phyloP scores from a whole-genome alignment of 2,113 vertebrate species.

The Accipiter cooperii region DNA sequence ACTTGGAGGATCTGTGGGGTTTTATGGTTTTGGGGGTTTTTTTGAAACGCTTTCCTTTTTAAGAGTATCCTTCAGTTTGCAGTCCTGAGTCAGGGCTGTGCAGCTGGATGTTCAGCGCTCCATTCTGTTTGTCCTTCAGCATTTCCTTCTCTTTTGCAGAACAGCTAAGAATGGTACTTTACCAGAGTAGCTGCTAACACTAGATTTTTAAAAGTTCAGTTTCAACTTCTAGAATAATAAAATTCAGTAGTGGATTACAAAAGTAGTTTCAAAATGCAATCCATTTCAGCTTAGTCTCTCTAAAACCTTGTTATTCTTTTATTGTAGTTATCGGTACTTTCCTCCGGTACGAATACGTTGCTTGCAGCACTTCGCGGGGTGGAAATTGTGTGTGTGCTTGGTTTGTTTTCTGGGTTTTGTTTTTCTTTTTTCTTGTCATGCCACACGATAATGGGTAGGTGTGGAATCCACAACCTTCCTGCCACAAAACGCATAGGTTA shows the following conservation, averaged over 20 bases:
- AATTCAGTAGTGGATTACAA: neutral
- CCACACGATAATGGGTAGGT: neutral
- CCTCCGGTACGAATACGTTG: fast-evolving
- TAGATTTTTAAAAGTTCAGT: neutral
- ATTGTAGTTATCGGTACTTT: neutral
- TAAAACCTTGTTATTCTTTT: neutral
- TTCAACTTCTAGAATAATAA: neutral
- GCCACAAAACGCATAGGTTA: neutral
- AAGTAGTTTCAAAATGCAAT: neutral
- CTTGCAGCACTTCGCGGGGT: neutral
- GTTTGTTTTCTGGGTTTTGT: no score
- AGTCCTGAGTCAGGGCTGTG: neutral
- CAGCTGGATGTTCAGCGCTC: neutral
- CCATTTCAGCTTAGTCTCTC: neutral
- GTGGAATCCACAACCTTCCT: neutral
- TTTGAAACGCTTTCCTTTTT: neutral
- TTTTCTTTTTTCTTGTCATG: neutral
- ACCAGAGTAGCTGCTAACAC: neutral
- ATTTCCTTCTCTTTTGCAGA: neutral
- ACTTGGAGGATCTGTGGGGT: neutral
- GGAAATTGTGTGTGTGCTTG: neutral
- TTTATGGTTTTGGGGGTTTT: neutral
- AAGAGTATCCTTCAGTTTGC: neutral
- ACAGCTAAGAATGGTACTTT: neutral
- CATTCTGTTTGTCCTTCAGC: neutral